Conservation (phyloP, 1,140 invertebrate genomes). For the Pinna nobilis region DNA sequence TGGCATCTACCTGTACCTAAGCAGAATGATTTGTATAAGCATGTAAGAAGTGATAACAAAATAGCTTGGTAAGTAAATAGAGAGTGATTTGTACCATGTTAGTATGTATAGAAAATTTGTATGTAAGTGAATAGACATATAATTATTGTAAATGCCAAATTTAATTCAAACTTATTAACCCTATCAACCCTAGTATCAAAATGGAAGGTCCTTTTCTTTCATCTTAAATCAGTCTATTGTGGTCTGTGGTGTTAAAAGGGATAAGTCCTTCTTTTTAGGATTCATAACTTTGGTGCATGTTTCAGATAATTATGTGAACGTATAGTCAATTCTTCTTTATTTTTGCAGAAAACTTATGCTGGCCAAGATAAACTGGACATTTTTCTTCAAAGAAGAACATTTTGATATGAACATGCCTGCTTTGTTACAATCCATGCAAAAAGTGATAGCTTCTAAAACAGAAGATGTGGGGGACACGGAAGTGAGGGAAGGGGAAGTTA, state of each 20-base stretch:
- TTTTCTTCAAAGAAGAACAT: conserved; percentile 56
- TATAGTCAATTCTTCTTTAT: not conserved
- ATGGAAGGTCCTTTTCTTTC: not conserved
- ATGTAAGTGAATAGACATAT: no score
- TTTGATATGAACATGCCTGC: conserved; percentile 49
- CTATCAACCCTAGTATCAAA: no score
- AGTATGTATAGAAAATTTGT: no score
- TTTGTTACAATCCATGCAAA: conserved; percentile 48
- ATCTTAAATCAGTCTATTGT: not conserved
- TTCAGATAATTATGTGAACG: no score
- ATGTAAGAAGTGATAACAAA: no score
- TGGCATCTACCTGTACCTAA: no score
- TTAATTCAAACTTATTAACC: not conserved
- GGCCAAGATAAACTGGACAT: conserved; percentile 69
- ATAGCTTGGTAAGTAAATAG: no score
- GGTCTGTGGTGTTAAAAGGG: not conserved
- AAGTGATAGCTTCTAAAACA: conserved; percentile 29
- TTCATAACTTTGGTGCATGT: no score
- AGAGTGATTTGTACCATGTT: no score
- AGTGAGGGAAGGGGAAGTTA: no score
- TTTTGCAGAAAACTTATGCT: conserved; percentile 61
- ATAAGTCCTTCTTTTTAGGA: no score
- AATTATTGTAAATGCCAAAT: not conserved
- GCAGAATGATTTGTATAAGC: no score
- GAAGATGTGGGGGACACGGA: not conserved